Base-by-base conservation (phyloP, 2,888 invertebrate genomes). In the Omphaloscelis lunosa region DNA sequence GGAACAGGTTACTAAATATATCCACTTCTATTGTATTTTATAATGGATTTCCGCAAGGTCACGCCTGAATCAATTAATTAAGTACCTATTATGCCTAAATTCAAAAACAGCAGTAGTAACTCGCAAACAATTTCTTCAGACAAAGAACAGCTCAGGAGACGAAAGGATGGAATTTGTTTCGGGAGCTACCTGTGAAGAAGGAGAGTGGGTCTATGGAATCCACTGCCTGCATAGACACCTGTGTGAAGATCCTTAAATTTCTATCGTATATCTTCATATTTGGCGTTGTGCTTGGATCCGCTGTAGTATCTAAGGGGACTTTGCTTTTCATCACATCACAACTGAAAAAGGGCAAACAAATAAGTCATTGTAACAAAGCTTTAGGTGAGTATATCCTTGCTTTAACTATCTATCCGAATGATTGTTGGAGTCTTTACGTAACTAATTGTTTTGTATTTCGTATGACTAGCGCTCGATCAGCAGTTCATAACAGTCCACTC, bases 141-240 rank as follows among this genome's bases (percentile, higher is more conserved):
- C 96, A 97, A 90, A 93, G 97, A 83, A 96, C 97, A 84, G 94
- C 96, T 56, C 95, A 97, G 95, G 97, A 97, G 88, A 93, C 96
- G 12, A 97, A 97, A 91, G 96, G 97, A 95, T 99, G 99, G 99
- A 98, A 99, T 91, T 97, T 98, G 23, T 99, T 99, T 93, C 97
- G 98, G 89, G 97, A 98, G 88, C 97, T 98, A 17, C 98, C 98
- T 1, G 97, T 98, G 72, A 97, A 97, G 91, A 97, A 97, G 80
- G 97, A 97, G 82, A 97, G 97, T 58, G 98, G 98, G 61, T 98
- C 98, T 1, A 97, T 97, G 95, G 97, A 97, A 27, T 97, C 97
- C 62, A 96, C 96, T 0, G 97, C 96, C 84, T 98, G 97, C 93
- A 95, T 98, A 71, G 97, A 98, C 67, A 90, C 95, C 73, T 95